Percentiles rank a stretch among this genome's conserved stretches.
Evolutionary conservation across 2,797 vertebrate species (phyloP).

Genomic region (Aulostomus chinensis): DNA sequence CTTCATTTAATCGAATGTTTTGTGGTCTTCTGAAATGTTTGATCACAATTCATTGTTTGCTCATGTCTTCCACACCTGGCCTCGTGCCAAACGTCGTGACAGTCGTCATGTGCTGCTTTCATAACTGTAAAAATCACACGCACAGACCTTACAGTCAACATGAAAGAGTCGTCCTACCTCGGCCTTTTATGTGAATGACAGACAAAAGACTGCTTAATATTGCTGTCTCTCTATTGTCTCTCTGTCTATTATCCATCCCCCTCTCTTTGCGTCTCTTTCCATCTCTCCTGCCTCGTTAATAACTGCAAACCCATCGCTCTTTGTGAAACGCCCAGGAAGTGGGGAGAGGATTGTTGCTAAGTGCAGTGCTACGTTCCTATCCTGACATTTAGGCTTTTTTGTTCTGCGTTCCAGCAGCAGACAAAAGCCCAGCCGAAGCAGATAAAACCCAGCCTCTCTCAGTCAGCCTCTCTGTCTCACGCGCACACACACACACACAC

Average conservation of each 20-base stretch:
- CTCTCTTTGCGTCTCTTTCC: neutral
- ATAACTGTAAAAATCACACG: conserved; percentile 30
- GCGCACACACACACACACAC: conserved; percentile 26
- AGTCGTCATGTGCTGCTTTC: conserved; percentile 22
- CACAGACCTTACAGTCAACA: conserved; percentile 24
- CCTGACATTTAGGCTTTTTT: conserved; percentile 73
- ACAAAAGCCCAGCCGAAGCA: conserved; percentile 41
- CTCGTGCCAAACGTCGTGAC: conserved; percentile 1
- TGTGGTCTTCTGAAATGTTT: neutral
- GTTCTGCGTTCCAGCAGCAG: conserved; percentile 48
- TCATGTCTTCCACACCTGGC: neutral
- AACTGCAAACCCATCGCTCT: conserved; percentile 41
- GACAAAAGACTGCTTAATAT: conserved; percentile 52
- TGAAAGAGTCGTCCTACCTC: conserved; percentile 24
- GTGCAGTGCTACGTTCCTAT: conserved; percentile 43
- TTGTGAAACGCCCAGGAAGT: conserved; percentile 60
- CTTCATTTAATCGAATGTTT: neutral
- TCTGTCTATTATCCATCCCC: conserved; percentile 24
- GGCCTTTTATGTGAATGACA: conserved; percentile 39
- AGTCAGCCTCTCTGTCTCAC: conserved; percentile 38
- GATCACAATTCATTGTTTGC: neutral
- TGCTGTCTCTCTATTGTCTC: conserved; percentile 56
- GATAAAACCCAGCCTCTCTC: conserved; percentile 41
- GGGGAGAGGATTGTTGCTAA: conserved; percentile 61
- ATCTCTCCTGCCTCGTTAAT: conserved; percentile 31